A percentile compares a stretch with the other conserved stretches of the same genome.
Conservation (phyloP, 2,113 vertebrate genomes). For the Microcebus jonahi region DNA sequence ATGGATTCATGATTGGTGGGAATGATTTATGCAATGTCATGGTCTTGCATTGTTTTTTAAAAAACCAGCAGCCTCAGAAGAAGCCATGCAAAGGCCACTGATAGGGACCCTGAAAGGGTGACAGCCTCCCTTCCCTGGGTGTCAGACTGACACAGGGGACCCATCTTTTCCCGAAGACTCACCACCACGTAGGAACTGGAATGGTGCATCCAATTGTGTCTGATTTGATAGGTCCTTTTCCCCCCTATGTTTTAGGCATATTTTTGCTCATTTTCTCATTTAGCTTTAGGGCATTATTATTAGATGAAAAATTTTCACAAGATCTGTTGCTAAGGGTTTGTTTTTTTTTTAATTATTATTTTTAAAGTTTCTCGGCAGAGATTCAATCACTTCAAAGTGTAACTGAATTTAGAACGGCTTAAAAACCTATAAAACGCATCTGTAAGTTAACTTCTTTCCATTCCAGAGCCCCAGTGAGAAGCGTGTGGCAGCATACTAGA, state of each 20-base stretch:
- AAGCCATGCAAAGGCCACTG: background rate
- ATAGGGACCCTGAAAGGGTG: background rate
- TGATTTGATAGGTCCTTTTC: background rate
- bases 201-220: rapidly evolving
- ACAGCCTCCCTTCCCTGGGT: too few species aligned
- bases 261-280: constrained; percentile 50
- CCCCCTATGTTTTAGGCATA: background rate
- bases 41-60: background rate
- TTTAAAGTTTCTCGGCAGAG: constrained; percentile 44
- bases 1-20: background rate
- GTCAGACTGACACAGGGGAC: rapidly evolving
- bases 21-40: background rate
- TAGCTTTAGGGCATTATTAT: constrained; percentile 56
- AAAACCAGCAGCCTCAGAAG: background rate
- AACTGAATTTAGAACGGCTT: constrained; percentile 37
- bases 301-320: constrained; percentile 32
- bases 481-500: too few species aligned
- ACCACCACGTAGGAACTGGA: too few species aligned
- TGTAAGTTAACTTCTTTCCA: background rate
- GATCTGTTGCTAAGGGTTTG: background rate
- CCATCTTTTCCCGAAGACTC: rapidly evolving
- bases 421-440: background rate
- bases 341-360: constrained; percentile 27
- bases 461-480: background rate
- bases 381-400: constrained; percentile 56